Base-by-base conservation (phyloP, 2,113 vertebrate genomes). In the Parus major region DNA sequence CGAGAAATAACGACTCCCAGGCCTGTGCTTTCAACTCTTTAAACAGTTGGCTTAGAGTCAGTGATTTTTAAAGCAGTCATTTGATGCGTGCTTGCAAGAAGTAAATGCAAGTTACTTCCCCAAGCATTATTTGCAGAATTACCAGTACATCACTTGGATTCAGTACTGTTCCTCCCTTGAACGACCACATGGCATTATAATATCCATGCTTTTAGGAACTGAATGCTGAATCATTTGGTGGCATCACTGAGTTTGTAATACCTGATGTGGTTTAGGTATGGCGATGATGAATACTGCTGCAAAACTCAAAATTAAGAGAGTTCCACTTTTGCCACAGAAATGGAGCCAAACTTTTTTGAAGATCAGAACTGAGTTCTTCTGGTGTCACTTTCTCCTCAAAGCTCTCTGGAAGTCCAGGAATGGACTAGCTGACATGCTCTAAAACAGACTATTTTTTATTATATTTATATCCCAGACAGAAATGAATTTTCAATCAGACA, bases 401-500 rank as follows among this genome's bases (percentile, higher is more conserved):
- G 56, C 46, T 77, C 59, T 28, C 16, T 69, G 22, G 42, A 92
- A 94, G 59, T 69, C 35, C 55, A 63, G 63, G 59, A 47, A 57
- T 35, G 68, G 63, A 61, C 39, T 50, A 73, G 25, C 44, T 94
- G 81, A 73, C 24, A n/a, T 3, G 27, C 27, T 77, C 23, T 77
- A 59, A 85, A 85, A 20, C 28, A 87, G 25, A 5, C 70, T 82
- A 76, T 88, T 91, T 91, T 92, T 87, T 41, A 55, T 76, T 80
- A 39, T 57, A 95, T 94, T 94, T 92, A 84, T 82, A 89, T 76
- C 78, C 42, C 59, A 63, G 87, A 61, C 42, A 85, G 73, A 90
- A 94, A 86, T 44, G 42, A 95, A 90, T 88, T 93, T 93, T 90
- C 93, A 70, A 56, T 93, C 87, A 78, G 47, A 76, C 36, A 29